phyloP scores from a whole-genome alignment of 1,140 invertebrate species.

The Drosophila bocqueti region DNA sequence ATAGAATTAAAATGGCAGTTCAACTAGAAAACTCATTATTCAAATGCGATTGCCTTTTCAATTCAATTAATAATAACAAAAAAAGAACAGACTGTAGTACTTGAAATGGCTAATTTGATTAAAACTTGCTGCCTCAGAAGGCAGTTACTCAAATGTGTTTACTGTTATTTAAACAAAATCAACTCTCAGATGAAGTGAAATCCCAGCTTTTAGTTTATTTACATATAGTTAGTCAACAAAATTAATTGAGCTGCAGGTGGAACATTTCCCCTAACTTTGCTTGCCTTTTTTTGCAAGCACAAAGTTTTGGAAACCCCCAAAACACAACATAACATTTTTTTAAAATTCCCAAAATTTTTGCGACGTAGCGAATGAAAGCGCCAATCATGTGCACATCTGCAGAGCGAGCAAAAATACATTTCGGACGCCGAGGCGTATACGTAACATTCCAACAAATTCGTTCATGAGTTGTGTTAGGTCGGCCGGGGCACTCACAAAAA shows the following conservation, averaged over 20 bases:
- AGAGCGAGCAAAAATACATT: conserved; percentile 13
- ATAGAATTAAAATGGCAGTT: neutral
- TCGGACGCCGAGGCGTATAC: conserved; percentile 49
- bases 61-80: neutral
- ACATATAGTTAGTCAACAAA: neutral
- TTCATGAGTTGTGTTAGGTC: conserved; percentile 36
- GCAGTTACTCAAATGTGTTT: neutral
- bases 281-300: neutral
- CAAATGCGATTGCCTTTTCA: neutral
- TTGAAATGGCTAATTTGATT: neutral
- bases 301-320: neutral
- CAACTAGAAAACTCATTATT: no score
- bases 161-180: neutral
- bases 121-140: neutral
- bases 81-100: neutral
- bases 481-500: conserved; percentile 39
- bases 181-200: neutral
- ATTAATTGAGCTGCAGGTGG: conserved; percentile 8
- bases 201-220: conserved; percentile 6
- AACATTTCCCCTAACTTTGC: neutral
- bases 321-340: neutral
- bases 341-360: conserved; percentile 2
- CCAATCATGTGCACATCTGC: conserved; percentile 10
- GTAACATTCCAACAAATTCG: conserved; percentile 55
- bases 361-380: neutral